Base-by-base conservation (phyloP, 35 echinoderm and acorn worm genomes). In the Chiridota heheva region DNA sequence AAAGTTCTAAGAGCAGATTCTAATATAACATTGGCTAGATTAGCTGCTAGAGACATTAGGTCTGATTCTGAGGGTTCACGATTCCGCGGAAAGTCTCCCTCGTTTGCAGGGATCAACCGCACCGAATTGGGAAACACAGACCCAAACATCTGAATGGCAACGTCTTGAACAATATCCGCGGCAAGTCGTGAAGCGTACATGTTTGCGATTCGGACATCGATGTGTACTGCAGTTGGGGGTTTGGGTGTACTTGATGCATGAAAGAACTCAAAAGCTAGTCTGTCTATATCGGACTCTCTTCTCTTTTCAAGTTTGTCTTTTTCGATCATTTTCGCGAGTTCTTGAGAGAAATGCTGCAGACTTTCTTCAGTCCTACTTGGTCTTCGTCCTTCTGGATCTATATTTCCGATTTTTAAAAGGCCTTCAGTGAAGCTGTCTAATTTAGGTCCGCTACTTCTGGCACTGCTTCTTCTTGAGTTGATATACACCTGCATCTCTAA, bases 391-490 rank as follows among this genome's bases (percentile, higher is more conserved):
- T 63, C 72, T 6, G 90, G 90, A 51, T 93, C 85, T 28, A 93
- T 93, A 40, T 93, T 85, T 4, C 68, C 90, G 15, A 93, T 93
- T 40, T 82, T 81, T 1, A 93, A 67, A 30, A 93, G 85, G 44
- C 87, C 90, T 58, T 93, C 90, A 4, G 90, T 93, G 71, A 93
- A 93, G 61, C 85, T 88, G 44, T 93, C 90, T 31, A 93, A 42
- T 32, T 86, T 93, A 12, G 90, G 74, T 15, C 84, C 58, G 42
- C 83, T 88, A 53, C 84, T 88, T 16, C 51, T 60, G 4, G 75
- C 75, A 26, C 44, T 67, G 25, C 63, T 36, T 42, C 85, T 79
- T 34, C 74, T 35, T n/a, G 85, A 87, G 43, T 74, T 75, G 16
- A 63, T 48, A 31, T 64, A 73, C 26, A 77, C 72, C 85, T 51